Conservation (phyloP, 2,888 invertebrate species). For the Athalia cordata region DNA sequence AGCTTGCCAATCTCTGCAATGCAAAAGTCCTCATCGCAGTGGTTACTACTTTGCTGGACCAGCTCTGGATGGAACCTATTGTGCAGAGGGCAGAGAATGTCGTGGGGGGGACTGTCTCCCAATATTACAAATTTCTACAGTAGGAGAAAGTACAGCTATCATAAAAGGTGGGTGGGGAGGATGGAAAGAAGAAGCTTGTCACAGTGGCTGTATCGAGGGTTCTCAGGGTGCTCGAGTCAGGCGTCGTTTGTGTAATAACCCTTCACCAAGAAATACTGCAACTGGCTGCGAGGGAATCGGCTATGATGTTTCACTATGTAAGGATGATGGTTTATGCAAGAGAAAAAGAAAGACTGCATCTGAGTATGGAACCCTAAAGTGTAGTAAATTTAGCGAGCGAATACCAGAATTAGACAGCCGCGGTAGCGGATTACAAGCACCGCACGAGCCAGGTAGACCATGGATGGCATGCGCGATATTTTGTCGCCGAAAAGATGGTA, state of each 20-base stretch:
- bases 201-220: conserved; percentile 80
- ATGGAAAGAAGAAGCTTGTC: conserved; percentile 79
- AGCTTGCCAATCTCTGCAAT: conserved; percentile 82
- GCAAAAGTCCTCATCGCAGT: conserved; percentile 82
- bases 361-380: conserved; percentile 80
- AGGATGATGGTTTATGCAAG: conserved; percentile 79
- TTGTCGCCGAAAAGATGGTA: conserved; percentile 80
- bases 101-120: conserved; percentile 64
- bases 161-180: conserved; percentile 79
- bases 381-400: conserved; percentile 78
- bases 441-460: conserved; percentile 82
- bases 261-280: conserved; percentile 72
- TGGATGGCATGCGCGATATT: conserved; percentile 90
- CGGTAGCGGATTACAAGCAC: conserved; percentile 84
- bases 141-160: conserved; percentile 63
- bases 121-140: conserved; percentile 44
- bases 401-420: conserved; percentile 79
- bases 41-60: conserved; percentile 88
- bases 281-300: conserved; percentile 79
- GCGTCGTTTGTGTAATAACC: conserved; percentile 77
- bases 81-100: conserved; percentile 79
- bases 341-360: conserved; percentile 75
- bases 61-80: conserved; percentile 87
- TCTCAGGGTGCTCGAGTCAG: conserved; percentile 79
- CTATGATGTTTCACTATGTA: conserved; percentile 81